Conservation (phyloP, 64 coral and sea anemone genomes). For the Trachythela sp. region DNA sequence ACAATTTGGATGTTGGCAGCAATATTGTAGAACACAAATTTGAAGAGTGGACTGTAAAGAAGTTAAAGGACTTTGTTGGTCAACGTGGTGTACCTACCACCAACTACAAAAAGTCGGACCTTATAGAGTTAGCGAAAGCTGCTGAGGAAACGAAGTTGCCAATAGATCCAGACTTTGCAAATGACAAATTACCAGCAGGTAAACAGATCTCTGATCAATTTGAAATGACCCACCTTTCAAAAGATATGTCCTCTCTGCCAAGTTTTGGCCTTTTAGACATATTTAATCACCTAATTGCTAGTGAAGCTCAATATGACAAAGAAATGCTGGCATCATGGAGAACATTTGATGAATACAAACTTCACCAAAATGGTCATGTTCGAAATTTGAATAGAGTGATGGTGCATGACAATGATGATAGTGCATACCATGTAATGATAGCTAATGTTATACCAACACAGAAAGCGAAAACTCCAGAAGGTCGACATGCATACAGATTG, state of each 20-base stretch:
- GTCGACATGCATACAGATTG: not conserved
- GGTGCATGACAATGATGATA: slow-evolving; percentile 53
- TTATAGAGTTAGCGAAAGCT: slow-evolving; percentile 38
- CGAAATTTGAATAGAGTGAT: too few relatives aligned
- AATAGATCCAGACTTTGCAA: slow-evolving; percentile 61
- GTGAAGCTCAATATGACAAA: slow-evolving; percentile 59
- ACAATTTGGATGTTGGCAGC: not conserved
- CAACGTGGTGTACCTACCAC: too few relatives aligned
- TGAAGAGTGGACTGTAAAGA: slow-evolving; percentile 31
- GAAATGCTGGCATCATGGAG: slow-evolving; percentile 66
- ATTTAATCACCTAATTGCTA: too few relatives aligned
- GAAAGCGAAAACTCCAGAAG: not conserved
- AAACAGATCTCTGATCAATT: too few relatives aligned
- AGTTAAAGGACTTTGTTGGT: too few relatives aligned
- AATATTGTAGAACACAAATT: slow-evolving; percentile 31
- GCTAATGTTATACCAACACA: not conserved
- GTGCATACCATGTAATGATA: slow-evolving; percentile 35
- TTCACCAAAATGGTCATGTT: slow-evolving; percentile 50
- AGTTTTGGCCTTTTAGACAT: too few relatives aligned
- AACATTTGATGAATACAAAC: slow-evolving; percentile 65
- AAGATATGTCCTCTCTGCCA: too few relatives aligned
- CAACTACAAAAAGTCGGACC: slow-evolving; percentile 47
- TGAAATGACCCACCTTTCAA: too few relatives aligned
- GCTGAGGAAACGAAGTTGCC: slow-evolving; percentile 44
- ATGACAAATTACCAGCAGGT: slow-evolving; percentile 45